phyloP scores from a whole-genome alignment of 2,888 invertebrate species.

The Phragmatobia fuliginosa region DNA sequence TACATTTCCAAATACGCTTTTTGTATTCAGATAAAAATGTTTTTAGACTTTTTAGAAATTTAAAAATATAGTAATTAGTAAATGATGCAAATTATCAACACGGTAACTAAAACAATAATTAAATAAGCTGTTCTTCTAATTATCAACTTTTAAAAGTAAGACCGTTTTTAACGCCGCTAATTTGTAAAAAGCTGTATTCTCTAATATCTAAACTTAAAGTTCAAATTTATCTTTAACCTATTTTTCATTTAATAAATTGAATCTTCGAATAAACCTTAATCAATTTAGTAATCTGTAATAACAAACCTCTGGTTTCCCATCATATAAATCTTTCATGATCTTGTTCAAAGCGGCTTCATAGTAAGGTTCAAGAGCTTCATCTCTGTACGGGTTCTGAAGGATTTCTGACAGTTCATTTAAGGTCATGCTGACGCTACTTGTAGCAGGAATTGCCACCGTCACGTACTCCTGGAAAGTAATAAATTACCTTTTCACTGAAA shows the following conservation, averaged over 20 bases:
- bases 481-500: not conserved
- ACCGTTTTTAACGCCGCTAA: not conserved
- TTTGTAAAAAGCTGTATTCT: no score
- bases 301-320: constrained; percentile 8
- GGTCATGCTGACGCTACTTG: constrained; percentile 60
- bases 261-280: not conserved
- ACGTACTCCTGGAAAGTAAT: constrained; percentile 39
- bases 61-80: not conserved
- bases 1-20: no score
- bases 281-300: not conserved
- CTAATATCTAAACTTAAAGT: no score
- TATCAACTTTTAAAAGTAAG: not conserved
- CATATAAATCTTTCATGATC: constrained; percentile 50
- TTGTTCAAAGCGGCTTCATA: constrained; percentile 64
- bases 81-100: not conserved
- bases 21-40: no score
- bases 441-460: constrained; percentile 54
- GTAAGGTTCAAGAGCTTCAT: constrained; percentile 60
- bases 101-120: no score
- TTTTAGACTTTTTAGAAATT: no score
- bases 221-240: no score
- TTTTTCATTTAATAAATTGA: not conserved
- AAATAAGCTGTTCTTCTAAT: no score
- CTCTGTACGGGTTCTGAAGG: constrained; percentile 60
- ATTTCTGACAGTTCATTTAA: constrained; percentile 60